Base-by-base conservation (phyloP, 2,797 vertebrate species). In the Poecilia gillii region DNA sequence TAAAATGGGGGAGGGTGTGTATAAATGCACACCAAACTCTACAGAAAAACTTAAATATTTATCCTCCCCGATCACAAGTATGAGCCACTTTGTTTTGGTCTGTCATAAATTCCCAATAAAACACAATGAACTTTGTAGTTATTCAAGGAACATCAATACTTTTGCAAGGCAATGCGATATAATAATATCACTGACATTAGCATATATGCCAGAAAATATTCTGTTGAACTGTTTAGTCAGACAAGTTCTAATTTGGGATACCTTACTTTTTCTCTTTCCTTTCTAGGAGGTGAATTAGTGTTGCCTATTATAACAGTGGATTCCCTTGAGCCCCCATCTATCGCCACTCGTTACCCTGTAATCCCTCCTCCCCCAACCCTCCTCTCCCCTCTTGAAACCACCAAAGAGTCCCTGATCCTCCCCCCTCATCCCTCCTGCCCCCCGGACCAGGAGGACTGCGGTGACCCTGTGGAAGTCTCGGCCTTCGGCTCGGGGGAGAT, bases 291-390 rank as follows among this genome's bases (percentile, higher is more conserved):
- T 94, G 98, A 99, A 96, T 96, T 99, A 97, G 97, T 99, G 90
- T 97, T 98, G 94, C 97, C 98, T 94, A 97, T 98, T 94, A 97
- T 98, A 95, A 98, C 97, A 88, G 97, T 98, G 96, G 97, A 98
- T 95, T 97, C 97, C 95, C 93, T 98, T 96, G 97, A 98, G 92
- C 96, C 97, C 94, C 97, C 97, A 92, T 96, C 97, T 89, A 96
- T 97, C 92, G 97, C 97, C 95, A 98, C 97, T 86, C 97, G 95
- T 85, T 98, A 96, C 94, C 97, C 97, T 31, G 96, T 97, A 93
- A 95, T 97, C 83, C 97, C 97, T 93, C 96, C 97, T 88, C 97
- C 97, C 89, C 97, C 97, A 47, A 98, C 97, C 85, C 97, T 97
- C 91, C 95, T 98, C 72, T 96, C 97, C 92, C 96, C 96, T 79